Percentiles rank a stretch among this genome's conserved stretches.
These are phyloP conservation scores for Apodemia zela DNA, from an alignment of 2,888 invertebrate species.

Conservation along the genomic window DNA sequence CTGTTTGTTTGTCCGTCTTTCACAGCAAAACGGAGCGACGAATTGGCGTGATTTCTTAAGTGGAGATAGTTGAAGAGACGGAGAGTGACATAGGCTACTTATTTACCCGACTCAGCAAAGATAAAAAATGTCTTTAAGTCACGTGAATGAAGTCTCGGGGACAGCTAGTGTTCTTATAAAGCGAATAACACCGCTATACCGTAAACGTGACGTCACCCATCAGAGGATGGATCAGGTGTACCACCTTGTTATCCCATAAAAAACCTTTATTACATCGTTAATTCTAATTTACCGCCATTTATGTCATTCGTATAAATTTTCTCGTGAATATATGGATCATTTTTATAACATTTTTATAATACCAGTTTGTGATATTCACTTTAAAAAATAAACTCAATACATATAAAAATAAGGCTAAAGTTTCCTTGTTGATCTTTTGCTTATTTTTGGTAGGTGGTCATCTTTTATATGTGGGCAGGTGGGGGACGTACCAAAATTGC, in stretches of 20 bases:
- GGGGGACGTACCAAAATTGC: background rate
- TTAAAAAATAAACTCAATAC: background rate
- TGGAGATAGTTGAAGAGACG: no score
- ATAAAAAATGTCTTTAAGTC: no score
- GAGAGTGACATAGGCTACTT: no score
- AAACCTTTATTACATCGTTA: background rate
- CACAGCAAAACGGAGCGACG: no score
- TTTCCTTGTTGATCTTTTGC: background rate
- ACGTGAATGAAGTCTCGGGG: no score
- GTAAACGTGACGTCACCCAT: background rate
- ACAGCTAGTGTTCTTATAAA: no score
- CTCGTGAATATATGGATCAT: slow-evolving; percentile 10
- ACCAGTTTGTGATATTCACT: background rate
- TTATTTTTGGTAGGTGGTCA: background rate
- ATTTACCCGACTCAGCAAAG: no score
- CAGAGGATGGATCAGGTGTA: background rate
- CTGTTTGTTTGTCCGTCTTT: no score
- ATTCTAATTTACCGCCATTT: background rate
- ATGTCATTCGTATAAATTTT: slow-evolving; percentile 7
- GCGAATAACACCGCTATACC: no score
- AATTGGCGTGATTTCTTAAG: no score
- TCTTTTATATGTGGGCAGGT: background rate
- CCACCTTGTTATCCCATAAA: slow-evolving; percentile 9
- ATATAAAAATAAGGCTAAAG: background rate
- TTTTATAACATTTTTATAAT: background rate